phyloP scores from a whole-genome alignment of 2,888 invertebrate species.

The Encarsia formosa region DNA sequence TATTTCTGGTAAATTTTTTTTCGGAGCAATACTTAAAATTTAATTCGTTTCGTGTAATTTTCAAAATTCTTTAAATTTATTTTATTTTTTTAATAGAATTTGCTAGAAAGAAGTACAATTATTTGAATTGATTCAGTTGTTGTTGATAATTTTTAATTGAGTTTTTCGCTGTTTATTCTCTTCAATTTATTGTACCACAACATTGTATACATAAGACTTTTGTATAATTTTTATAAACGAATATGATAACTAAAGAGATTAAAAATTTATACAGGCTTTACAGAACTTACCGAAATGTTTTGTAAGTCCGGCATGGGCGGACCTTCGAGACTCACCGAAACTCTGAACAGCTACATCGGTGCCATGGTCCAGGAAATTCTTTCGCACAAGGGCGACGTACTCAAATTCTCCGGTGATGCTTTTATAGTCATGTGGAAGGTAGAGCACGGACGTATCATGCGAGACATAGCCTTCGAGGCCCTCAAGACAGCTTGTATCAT shows the following conservation, averaged over 20 bases:
- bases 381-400: conserved; percentile 62
- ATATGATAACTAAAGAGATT: neutral
- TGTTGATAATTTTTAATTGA: too few species aligned
- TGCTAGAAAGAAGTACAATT: neutral
- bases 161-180: too few species aligned
- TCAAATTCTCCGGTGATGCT: conserved; percentile 67
- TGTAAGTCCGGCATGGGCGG: conserved; percentile 64
- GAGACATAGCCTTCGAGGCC: conserved; percentile 61
- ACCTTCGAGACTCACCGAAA: conserved; percentile 66
- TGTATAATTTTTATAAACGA: neutral
- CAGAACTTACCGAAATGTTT: conserved; percentile 64
- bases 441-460: conserved; percentile 54
- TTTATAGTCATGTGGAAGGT: conserved; percentile 67
- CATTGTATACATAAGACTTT: too few species aligned
- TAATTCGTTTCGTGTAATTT: neutral
- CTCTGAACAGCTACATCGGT: conserved; percentile 67
- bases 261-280: conserved; percentile 56
- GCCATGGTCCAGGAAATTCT: conserved; percentile 69
- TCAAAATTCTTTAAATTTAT: neutral
- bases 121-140: too few species aligned
- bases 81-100: too few species aligned
- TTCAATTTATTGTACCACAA: too few species aligned
- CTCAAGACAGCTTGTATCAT: conserved; percentile 66
- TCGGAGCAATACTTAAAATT: too few species aligned
- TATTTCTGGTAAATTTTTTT: conserved; percentile 56